Evolutionary conservation across 2,113 vertebrate genomes (phyloP).

Genomic region (Pelodiscus sinensis): DNA sequence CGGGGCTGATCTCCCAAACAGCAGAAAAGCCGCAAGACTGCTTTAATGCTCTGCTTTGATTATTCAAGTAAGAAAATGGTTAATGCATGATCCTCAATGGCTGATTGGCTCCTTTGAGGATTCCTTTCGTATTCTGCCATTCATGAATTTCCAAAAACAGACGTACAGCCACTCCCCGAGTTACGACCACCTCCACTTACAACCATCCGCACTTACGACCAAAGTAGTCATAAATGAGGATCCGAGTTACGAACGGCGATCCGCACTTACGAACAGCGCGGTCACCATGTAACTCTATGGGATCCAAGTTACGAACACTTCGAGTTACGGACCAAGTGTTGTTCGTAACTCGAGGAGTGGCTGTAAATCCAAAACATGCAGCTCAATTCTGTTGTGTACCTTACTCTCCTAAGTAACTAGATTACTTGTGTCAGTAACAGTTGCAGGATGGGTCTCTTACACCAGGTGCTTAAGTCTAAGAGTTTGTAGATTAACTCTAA

Average conservation of each 20-base stretch:
- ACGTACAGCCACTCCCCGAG: no score
- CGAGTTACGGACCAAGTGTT: no score
- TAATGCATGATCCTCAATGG: not conserved
- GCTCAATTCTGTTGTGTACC: not conserved
- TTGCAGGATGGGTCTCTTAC: not conserved
- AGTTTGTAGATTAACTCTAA: not conserved
- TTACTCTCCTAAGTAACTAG: not conserved
- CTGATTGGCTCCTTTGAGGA: accelerated
- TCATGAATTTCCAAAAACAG: not conserved
- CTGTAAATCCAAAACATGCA: not conserved
- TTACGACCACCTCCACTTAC: no score
- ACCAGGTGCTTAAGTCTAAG: not conserved
- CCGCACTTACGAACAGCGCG: no score
- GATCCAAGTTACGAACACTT: no score
- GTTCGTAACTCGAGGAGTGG: no score
- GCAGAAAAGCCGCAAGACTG: not conserved
- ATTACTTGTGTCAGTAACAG: not conserved
- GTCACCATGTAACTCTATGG: no score
- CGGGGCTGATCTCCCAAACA: not conserved
- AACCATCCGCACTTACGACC: no score
- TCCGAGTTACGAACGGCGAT: no score
- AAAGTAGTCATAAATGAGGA: no score
- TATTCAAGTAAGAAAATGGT: accelerated
- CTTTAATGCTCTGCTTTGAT: not conserved
- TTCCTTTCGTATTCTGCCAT: not conserved